These are phyloP conservation scores for Mechanitis messenoides DNA, from an alignment of 2,888 invertebrate species.

Conservation along the genomic window DNA sequence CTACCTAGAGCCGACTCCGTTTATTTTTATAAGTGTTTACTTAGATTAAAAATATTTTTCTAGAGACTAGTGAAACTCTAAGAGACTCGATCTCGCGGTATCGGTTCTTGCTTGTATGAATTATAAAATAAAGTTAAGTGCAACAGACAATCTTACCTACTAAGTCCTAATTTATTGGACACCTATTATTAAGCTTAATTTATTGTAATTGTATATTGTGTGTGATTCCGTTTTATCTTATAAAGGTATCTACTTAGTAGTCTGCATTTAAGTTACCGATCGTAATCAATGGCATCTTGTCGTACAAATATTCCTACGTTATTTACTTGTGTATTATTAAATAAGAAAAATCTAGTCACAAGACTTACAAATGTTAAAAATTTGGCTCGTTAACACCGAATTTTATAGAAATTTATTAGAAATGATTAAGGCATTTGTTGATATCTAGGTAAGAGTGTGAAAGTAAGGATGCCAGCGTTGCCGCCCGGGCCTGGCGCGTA, in stretches of 20 bases:
- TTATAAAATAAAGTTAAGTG: constrained; percentile 32
- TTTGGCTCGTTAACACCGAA: constrained; percentile 65
- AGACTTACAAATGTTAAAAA: constrained; percentile 73
- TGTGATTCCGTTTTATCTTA: constrained; percentile 70
- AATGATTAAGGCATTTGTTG: constrained; percentile 55
- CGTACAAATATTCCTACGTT: constrained; percentile 78
- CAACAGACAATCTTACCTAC: constrained; percentile 51
- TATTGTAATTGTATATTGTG: constrained; percentile 66
- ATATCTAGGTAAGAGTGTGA: constrained; percentile 26
- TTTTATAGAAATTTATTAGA: constrained; percentile 60
- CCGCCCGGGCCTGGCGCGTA: constrained; percentile 13
- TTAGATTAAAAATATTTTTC: constrained; percentile 70
- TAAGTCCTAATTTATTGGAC: constrained; percentile 40
- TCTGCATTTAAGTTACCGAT: constrained; percentile 77
- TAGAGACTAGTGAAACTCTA: constrained; percentile 63
- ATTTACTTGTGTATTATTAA: constrained; percentile 72
- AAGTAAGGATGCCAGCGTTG: constrained; percentile 22
- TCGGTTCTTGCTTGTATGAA: constrained; percentile 55
- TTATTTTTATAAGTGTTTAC: constrained; percentile 69
- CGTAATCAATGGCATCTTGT: constrained; percentile 76
- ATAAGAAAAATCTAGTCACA: constrained; percentile 75
- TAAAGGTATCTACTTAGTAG: constrained; percentile 68
- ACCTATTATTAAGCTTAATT: constrained; percentile 62
- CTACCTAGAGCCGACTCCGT: constrained; percentile 67
- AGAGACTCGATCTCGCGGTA: constrained; percentile 72